These are phyloP conservation scores for Bembecia ichneumoniformis DNA, from an alignment of 2,888 invertebrate species.

Conservation along the genomic window DNA sequence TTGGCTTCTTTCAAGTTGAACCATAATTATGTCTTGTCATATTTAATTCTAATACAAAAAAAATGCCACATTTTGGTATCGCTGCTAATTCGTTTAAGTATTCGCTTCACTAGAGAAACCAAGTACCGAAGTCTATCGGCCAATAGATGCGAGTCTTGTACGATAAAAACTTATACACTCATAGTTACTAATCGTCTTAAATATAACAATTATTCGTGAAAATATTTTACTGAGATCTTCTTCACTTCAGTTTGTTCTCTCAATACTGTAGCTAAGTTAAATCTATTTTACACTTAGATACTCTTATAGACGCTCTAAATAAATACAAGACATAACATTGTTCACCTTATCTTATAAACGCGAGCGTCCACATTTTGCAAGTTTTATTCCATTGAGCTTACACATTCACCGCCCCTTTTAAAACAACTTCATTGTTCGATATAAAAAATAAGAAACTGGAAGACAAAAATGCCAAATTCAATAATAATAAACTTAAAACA, in stretches of 20 bases:
- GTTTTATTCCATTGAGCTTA: conserved; percentile 34
- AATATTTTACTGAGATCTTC: conserved; percentile 60
- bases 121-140: conserved; percentile 22
- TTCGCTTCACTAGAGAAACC: conserved; percentile 20
- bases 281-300: conserved; percentile 16
- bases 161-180: no score
- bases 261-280: conserved; percentile 46
- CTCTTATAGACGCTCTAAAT: conserved; percentile 17
- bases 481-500: not conserved
- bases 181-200: conserved; percentile 34
- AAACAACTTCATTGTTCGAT: conserved; percentile 6
- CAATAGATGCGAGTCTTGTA: conserved; percentile 9
- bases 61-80: conserved; percentile 65
- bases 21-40: conserved; percentile 65
- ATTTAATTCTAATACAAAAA: conserved; percentile 19
- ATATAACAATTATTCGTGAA: conserved; percentile 35
- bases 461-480: conserved; percentile 20
- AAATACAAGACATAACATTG: conserved; percentile 60
- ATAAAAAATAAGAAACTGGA: conserved; percentile 16
- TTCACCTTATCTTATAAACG: conserved; percentile 57
- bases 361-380: conserved; percentile 55
- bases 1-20: conserved; percentile 74
- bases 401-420: conserved; percentile 6
- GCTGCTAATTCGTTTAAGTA: conserved; percentile 42
- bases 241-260: conserved; percentile 52